Percentiles rank a stretch among this genome's conserved stretches.
Conservation (phyloP, 1,140 invertebrate species). For the Platyscapa corneri region DNA sequence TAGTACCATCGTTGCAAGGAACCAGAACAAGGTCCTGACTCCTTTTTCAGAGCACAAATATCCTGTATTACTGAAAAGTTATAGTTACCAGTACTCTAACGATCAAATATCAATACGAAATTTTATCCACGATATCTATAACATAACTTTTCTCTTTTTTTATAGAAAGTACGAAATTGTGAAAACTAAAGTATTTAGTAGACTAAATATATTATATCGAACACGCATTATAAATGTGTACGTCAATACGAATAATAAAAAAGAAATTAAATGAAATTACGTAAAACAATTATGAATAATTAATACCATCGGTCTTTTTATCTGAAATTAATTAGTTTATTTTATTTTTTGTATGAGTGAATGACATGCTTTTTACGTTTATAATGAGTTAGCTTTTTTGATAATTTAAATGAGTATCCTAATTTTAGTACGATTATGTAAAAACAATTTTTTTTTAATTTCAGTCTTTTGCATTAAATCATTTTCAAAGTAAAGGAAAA, state of each 20-base stretch:
- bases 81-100: conserved; percentile 2
- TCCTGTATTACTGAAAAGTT: conserved; percentile 71
- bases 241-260: no score
- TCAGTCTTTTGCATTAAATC: neutral
- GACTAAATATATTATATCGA: neutral
- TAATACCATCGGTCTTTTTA: neutral
- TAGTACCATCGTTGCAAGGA: conserved; percentile 78
- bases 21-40: conserved; percentile 76
- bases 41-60: conserved; percentile 76
- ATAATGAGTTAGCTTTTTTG: neutral
- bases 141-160: neutral
- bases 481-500: neutral
- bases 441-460: neutral
- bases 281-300: neutral
- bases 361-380: neutral
- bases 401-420: neutral
- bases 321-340: neutral
- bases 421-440: neutral
- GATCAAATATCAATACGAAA: neutral
- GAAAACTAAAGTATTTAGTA: neutral
- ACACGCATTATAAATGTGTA: no score
- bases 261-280: no score
- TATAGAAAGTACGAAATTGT: neutral
- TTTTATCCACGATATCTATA: neutral
- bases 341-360: neutral